phyloP scores from a whole-genome alignment of 2,888 invertebrate genomes.

The Alsophila aescularia region DNA sequence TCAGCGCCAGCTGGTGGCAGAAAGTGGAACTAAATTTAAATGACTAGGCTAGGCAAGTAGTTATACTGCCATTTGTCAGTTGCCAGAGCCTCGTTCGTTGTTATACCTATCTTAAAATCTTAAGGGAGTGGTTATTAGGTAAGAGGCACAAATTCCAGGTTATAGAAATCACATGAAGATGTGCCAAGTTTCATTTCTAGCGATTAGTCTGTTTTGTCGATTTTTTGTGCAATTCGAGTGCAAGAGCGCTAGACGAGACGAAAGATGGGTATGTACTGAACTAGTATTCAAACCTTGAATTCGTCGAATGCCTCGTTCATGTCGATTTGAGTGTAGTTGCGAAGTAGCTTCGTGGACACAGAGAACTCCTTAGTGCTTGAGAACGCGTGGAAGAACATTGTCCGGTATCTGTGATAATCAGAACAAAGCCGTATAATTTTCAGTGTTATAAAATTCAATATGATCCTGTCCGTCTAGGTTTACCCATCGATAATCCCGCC shows the following conservation, averaged over 20 bases:
- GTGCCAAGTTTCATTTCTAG: no score
- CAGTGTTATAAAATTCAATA: conserved; percentile 22
- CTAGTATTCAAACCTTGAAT: conserved; percentile 83
- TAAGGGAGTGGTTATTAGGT: no score
- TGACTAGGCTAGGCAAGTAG: no score
- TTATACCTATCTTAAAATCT: no score
- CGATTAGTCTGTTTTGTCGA: no score
- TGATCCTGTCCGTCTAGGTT: conserved; percentile 7
- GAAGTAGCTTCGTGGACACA: conserved; percentile 89
- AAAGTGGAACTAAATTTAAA: no score
- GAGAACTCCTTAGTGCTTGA: conserved; percentile 92
- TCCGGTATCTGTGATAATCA: conserved; percentile 81
- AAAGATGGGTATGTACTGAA: conserved; percentile 11
- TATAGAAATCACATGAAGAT: no score
- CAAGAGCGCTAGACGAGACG: neutral
- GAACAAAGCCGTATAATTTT: conserved; percentile 7
- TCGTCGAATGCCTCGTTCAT: conserved; percentile 87
- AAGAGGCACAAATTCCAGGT: no score
- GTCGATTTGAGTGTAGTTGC: conserved; percentile 89
- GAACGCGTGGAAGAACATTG: conserved; percentile 92
- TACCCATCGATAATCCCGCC: conserved; percentile 39
- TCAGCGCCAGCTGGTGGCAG: no score
- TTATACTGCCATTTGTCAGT: no score
- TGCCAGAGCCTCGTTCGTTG: no score
- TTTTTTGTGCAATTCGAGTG: conserved; percentile 12